These are phyloP conservation scores for Athene cunicularia DNA, from an alignment of 2,113 vertebrate species.

Conservation along the genomic window DNA sequence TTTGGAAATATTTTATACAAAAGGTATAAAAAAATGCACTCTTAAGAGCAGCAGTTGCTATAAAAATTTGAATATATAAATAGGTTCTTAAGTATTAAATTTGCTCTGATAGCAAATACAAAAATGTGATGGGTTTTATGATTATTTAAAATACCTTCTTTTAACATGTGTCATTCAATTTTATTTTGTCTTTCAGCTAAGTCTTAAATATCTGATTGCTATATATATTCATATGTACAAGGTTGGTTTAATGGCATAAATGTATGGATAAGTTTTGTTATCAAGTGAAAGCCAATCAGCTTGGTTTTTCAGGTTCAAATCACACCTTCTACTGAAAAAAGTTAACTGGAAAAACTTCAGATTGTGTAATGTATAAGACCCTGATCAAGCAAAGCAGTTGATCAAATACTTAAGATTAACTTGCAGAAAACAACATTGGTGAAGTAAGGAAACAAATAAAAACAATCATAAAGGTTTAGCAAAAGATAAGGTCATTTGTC, in stretches of 20 bases:
- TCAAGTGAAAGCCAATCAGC: not conserved
- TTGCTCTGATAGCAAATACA: not conserved
- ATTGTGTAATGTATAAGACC: not conserved
- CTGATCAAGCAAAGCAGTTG: not conserved
- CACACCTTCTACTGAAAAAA: not conserved
- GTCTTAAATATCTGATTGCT: not conserved
- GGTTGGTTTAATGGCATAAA: not conserved
- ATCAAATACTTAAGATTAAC: not conserved
- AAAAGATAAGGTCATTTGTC: not conserved
- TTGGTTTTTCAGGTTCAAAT: not conserved
- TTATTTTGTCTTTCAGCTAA: not conserved
- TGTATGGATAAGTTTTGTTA: not conserved
- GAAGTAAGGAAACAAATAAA: not conserved
- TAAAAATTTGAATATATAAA: not conserved
- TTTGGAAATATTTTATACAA: not conserved
- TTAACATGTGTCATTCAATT: not conserved
- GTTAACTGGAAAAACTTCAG: not conserved
- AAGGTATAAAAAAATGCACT: not conserved
- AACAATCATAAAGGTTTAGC: not conserved
- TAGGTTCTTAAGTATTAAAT: not conserved
- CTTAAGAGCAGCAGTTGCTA: not conserved
- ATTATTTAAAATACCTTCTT: not conserved
- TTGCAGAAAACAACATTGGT: not conserved
- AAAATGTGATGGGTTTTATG: not conserved
- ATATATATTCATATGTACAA: not conserved